Conservation (phyloP, 2,888 invertebrate genomes). For the Sphaerolaimus hirsutus region DNA sequence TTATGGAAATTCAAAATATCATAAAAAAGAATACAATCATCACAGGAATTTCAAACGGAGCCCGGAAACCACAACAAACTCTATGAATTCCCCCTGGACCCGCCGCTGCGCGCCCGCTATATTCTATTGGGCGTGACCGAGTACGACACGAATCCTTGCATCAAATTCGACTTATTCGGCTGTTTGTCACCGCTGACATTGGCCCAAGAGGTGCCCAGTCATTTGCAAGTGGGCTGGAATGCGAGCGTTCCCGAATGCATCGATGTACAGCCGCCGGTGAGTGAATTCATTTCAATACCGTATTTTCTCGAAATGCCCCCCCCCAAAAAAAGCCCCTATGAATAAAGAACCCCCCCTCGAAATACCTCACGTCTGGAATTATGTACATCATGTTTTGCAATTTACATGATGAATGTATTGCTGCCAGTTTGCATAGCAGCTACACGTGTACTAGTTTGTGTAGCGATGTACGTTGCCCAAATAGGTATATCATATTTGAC, state of each 20-base stretch:
- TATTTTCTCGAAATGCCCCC: too few species aligned
- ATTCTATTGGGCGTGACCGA: slow-evolving; percentile 81
- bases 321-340: too few species aligned
- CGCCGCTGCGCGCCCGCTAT: slow-evolving; percentile 72
- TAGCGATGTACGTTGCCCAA: too few species aligned
- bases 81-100: slow-evolving; percentile 77
- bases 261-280: slow-evolving; percentile 48
- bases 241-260: slow-evolving; percentile 21
- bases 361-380: too few species aligned
- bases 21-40: not conserved
- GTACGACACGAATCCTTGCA: slow-evolving; percentile 81
- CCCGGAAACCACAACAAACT: slow-evolving; percentile 61
- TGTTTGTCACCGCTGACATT: slow-evolving; percentile 40
- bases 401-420: too few species aligned
- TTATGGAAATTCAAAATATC: not conserved
- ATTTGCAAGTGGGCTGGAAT: slow-evolving; percentile 23
- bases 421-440: too few species aligned
- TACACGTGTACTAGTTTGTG: too few species aligned
- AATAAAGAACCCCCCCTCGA: too few species aligned
- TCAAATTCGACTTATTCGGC: slow-evolving; percentile 83
- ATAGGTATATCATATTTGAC: too few species aligned
- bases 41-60: slow-evolving; percentile 33
- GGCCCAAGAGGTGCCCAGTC: slow-evolving; percentile 17
- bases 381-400: too few species aligned
- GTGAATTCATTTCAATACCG: too few species aligned